Percentiles rank a stretch among this genome's conserved stretches.
Conservation (phyloP, 2,113 vertebrate genomes). For the Bubo scandiacus region DNA sequence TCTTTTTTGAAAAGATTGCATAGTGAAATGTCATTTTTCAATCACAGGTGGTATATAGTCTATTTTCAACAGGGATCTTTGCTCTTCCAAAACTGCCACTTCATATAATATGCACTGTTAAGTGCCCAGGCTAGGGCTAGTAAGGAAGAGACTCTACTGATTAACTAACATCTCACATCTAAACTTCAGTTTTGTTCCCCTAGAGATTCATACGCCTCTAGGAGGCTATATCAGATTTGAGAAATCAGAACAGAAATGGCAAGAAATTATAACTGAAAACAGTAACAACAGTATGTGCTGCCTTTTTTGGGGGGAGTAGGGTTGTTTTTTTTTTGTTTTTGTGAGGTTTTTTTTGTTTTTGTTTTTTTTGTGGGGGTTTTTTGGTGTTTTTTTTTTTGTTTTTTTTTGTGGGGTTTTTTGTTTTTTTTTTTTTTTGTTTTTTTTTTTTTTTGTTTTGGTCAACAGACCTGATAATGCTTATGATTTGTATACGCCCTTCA, state of each 20-base stretch:
- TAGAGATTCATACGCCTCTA: background rate
- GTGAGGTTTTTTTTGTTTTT: too few relatives aligned
- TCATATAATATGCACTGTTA: background rate
- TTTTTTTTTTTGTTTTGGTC: background rate
- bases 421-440: background rate
- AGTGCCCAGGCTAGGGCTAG: background rate
- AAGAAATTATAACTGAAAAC: background rate
- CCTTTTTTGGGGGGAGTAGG: background rate
- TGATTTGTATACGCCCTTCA: background rate
- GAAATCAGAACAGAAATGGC: background rate
- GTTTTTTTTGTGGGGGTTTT: background rate
- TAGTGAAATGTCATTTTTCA: background rate
- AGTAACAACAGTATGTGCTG: background rate
- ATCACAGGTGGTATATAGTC: background rate
- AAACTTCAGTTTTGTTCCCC: background rate
- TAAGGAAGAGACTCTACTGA: background rate
- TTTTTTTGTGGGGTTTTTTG: too few relatives aligned
- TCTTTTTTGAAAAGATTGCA: background rate
- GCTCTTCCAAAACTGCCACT: background rate
- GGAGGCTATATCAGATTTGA: background rate
- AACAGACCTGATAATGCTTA: background rate
- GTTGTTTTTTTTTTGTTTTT: background rate
- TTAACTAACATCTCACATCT: background rate
- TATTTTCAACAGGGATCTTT: background rate
- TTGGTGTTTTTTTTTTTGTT: too few relatives aligned